These are phyloP conservation scores for Hyposoter dolosus DNA, from an alignment of 2,888 invertebrate genomes.

Conservation along the genomic window DNA sequence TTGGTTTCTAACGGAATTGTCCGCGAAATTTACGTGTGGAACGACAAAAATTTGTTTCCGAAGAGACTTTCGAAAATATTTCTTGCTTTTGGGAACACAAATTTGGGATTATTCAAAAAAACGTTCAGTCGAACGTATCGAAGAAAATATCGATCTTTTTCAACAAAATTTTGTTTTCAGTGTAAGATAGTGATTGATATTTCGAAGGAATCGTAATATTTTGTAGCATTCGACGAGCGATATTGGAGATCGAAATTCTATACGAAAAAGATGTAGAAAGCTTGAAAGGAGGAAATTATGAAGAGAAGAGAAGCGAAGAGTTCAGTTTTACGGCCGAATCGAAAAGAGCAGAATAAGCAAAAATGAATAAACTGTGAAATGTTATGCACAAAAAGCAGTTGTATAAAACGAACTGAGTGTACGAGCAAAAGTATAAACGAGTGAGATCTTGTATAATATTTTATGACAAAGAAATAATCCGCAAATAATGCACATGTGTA, in stretches of 20 bases:
- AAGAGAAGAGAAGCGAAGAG: neutral
- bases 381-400: neutral
- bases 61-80: no score
- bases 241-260: neutral
- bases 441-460: neutral
- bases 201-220: neutral
- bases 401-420: neutral
- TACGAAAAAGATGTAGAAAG: neutral
- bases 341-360: neutral
- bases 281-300: neutral
- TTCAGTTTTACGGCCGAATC: neutral
- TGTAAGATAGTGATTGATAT: neutral
- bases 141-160: no score
- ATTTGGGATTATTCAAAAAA: no score
- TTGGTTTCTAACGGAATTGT: no score
- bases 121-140: no score
- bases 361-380: neutral
- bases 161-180: no score
- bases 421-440: neutral
- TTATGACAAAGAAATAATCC: neutral
- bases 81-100: no score
- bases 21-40: no score
- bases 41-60: no score
- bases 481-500: neutral
- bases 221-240: neutral